Base-by-base conservation (phyloP, 2,113 vertebrate species). In the Chaetodon auriga region DNA sequence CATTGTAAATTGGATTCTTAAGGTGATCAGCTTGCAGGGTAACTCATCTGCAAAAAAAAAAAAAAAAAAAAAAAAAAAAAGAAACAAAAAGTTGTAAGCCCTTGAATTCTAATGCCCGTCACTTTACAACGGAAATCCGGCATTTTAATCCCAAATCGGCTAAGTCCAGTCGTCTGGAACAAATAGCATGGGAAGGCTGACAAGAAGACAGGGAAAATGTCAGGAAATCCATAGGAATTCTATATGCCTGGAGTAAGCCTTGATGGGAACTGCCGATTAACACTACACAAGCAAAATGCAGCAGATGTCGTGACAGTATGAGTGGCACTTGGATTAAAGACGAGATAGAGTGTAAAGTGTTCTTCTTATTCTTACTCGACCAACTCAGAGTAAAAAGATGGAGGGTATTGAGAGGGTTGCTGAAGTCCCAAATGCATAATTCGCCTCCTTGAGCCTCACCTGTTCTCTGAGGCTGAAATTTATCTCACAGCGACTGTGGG, bases 81-180 rank as follows among this genome's bases (percentile, higher is more conserved):
- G 30, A 30, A 30, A 30, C 30, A 30, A 78, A 80, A 87, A 87
- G 55, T 81, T 49, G 57, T 79, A 86, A 87, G 89, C 82, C 74
- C 68, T 89, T 87, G 81, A 90, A 90, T 92, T 89, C 86, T 90
- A 89, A 91, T 87, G 79, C 78, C 77, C 46, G n/a, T 85, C 84
- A 91, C 84, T 87, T 90, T 77, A 74, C 86, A 78, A 80, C 58
- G 19, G 69, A 93, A 88, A 91, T 89, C 83, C 81, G 8, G 51
- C 68, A 35, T 90, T 92, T 92, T 92, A 91, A 94, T 94, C 91
- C 92, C 66, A 88, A 86, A 93, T 93, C 80, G 58, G 85, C 86
- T 87, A 70, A 92, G 9, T 81, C 77, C 87, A 91, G 73, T 66
- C 78, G 46, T 36, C 80, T 89, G 90, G 89, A 94, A 93, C 90